Evolutionary conservation across 2,888 invertebrate species (phyloP), one percentile per base, ranked within the genome.

Genomic region (Onthophagus sagittarius): DNA sequence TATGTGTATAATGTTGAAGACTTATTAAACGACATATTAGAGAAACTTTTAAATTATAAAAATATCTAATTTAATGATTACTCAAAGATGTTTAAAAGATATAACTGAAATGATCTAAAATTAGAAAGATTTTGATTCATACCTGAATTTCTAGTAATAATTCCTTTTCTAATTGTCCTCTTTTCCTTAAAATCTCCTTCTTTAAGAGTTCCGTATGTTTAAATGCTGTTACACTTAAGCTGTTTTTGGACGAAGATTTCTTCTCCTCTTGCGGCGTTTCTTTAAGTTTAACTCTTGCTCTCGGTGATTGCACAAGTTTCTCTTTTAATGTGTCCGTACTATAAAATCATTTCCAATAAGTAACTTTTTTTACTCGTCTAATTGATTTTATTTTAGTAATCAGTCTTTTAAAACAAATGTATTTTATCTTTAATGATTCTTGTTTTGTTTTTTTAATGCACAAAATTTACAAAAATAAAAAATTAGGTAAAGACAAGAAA

Each of bases 131-230:
- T 33, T 77, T n/a, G n/a, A 23, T 77, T n/a, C n/a, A n/a, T 76
- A 91, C 92, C 90, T 95, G 95, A 82, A 98, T 96, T 84, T 97
- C 95, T 76, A 93, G 92, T 80, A 95, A 94, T 74, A 98, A 88
- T 83, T 95, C 95, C 80, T 95, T 94, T 82, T 97, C 96, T 73
- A 98, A 89, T 13, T 95, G 86, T 0, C 94, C 94, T 78, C 98
- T 88, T 83, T 97, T 97, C 81, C 96, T 93, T 76, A 97, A 89
- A 77, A 98, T 98, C 81, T 97, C 97, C 82, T 95, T 97, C 85
- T 97, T 97, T 69, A 98, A 89, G 79, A 93, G 87, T 84, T 97
- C 97, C 83, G 97, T 97, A 81, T 97, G 97, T 79, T 94, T 91
- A 84, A 93, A 92, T 15, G 96, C 88, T 62, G 93, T 87, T 82